Evolutionary conservation across 2,113 vertebrate species (phyloP).

Genomic region (Microcebus griseorufus): DNA sequence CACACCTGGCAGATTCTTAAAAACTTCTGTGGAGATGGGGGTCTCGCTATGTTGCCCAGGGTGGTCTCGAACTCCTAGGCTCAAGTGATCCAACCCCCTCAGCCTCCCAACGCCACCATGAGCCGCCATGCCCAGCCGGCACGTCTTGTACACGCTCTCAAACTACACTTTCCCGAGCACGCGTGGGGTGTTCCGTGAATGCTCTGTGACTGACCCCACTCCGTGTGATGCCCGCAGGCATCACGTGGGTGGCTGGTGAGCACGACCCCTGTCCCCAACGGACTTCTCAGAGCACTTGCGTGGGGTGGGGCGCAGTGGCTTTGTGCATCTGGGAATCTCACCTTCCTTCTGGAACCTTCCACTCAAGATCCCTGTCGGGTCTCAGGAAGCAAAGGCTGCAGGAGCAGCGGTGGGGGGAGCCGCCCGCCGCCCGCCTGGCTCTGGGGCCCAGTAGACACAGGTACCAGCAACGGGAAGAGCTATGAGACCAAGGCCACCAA

Average conservation of each 20-base stretch:
- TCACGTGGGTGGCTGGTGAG: no score
- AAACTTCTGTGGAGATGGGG: no score
- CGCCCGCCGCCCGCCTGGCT: accelerated
- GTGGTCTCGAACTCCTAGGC: no score
- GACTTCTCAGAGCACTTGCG: accelerated
- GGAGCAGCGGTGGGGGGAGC: not conserved
- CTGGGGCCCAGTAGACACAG: no score
- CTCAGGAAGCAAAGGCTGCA: not conserved
- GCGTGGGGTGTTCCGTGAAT: accelerated
- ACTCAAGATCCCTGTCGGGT: not conserved
- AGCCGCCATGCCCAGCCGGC: no score
- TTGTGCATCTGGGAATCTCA: no score
- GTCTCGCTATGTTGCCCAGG: no score
- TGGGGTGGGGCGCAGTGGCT: accelerated
- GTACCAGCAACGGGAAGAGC: not conserved
- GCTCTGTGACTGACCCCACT: no score
- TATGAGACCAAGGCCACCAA: not conserved
- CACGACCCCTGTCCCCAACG: not conserved
- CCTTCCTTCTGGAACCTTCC: not conserved
- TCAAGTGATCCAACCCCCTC: no score
- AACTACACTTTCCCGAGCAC: not conserved
- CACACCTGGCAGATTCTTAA: no score
- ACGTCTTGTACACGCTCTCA: accelerated
- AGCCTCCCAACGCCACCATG: no score
- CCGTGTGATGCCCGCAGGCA: not conserved